These are phyloP conservation scores for Prunella fulvescens DNA, from an alignment of 2,113 vertebrate species.

Conservation along the genomic window DNA sequence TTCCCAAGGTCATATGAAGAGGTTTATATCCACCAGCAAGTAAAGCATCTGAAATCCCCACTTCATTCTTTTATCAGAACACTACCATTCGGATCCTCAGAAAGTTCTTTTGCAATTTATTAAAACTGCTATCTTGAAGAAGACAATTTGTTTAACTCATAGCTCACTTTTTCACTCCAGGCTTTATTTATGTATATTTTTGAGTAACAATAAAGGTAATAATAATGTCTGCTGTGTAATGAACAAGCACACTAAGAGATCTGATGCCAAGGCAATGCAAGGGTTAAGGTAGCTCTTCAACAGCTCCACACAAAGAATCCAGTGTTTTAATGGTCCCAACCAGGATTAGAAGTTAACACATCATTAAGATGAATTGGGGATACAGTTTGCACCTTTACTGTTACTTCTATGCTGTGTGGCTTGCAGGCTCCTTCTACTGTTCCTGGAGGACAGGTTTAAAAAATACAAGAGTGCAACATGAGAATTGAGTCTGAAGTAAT, in stretches of 20 bases:
- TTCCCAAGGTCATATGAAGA: neutral
- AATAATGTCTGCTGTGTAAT: neutral
- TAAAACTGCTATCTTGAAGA: neutral
- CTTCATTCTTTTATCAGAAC: neutral
- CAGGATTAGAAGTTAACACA: conserved; percentile 56
- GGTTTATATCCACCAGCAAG: neutral
- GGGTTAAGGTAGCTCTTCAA: conserved; percentile 21
- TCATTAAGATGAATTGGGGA: conserved; percentile 48
- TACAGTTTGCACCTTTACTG: conserved; percentile 48
- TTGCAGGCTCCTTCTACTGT: neutral
- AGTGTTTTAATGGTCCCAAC: conserved; percentile 34
- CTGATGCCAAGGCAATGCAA: neutral
- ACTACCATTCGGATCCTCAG: neutral
- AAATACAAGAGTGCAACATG: neutral
- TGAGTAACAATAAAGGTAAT: neutral
- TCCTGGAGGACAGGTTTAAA: conserved; percentile 12
- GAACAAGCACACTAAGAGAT: neutral
- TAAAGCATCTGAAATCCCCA: neutral
- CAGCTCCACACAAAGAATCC: neutral
- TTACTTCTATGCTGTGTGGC: neutral
- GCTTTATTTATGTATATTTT: neutral
- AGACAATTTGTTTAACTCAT: neutral
- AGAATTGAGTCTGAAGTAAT: neutral
- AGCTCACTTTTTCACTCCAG: neutral
- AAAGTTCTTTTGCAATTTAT: neutral